Evolutionary conservation across 2,888 invertebrate genomes (phyloP), one percentile per base, ranked within the genome.

Genomic region (Tachina fera): DNA sequence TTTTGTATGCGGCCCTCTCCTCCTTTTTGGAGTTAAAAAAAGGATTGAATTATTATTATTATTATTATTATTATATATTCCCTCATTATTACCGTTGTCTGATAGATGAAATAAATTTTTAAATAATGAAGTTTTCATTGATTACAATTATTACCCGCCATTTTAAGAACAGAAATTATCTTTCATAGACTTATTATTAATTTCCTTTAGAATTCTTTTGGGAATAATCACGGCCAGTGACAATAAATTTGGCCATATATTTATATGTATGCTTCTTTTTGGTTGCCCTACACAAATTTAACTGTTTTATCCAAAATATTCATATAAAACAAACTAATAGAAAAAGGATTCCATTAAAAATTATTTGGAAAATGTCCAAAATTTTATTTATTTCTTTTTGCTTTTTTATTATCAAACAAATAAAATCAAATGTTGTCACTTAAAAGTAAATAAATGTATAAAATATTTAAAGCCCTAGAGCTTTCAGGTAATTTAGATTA

Each of bases 321-420:
- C 6, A 13, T 41, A 14, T 45, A 45, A 56, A 56, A 9, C 1
- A 45, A 63, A 49, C 43, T 19, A 4, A 31, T 3, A n/a, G 14
- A 2, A 53, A 41, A 63, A 22, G 13, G 4, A 49, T 22, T 19
- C n/a, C 6, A 61, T 43, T 43, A 47, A 3, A 76, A 60, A 70
- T 31, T 74, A 51, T 74, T 75, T 81, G 81, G 74, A 68, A 14
- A 9, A 9, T 1, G 10, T 75, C 81, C 74, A 81, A 81, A 60
- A 75, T 10, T 3, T n/a, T n/a, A n/a, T n/a, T n/a, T n/a, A n/a
- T n/a, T 53, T 3, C 53, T 75, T 51, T 45, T 16, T 14, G 51
- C 13, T 43, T 31, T 31, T 31, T 31, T 51, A 45, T 11, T 14
- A 43, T 13, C 31, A 19, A 10, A 10, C 5, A 19, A 10, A 19